Base-by-base conservation (phyloP, 1,140 invertebrate genomes). In the Pseudomyrmex gracilis region DNA sequence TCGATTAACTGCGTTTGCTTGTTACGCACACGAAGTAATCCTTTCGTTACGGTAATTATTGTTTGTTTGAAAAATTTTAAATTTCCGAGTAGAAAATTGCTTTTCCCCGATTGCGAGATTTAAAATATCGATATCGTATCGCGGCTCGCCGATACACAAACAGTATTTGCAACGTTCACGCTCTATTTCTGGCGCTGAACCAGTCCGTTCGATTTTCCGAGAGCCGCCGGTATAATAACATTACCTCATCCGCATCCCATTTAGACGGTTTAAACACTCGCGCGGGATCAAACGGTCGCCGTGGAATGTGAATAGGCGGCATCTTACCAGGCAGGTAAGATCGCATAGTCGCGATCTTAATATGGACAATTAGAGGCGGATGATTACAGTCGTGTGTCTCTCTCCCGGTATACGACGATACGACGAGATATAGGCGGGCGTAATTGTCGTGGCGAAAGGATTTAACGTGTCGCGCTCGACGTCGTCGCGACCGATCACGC, bases 391-490 rank as follows among this genome's bases (percentile, higher is more conserved):
- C 51, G 71, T 22, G 71, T 22, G 20, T 45, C 43, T 60, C 55
- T 64, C 17, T 17, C n/a, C n/a, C 68, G 13, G n/a, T 9, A 20
- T 20, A 53, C 10, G 20, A 45, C 34, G 17, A 20, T 20, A 53
- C 10, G 20, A 45, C 34, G 17, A 8, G 24, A 43, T 20, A 61
- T 55, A 43, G 63, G 45, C 51, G 17, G 12, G 78, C 58, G 24
- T 57, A 24, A 68, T 67, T 10, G 66, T 80, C 66, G 43, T 80
- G 55, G 76, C 76, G 76, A 71, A 71, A 80, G 45, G 76, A 70
- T 71, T 71, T 58, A 71, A 80, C 43, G 43, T 49, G 53, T 71
- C 76, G 43, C 43, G 64, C 43, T 17, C 20, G 34, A 34, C 20
- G 73, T 64, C 12, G n/a, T 9, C 22, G 34, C 47, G 17, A 67